Conservation (phyloP, 2,797 vertebrate species). For the Oophaga sylvatica region DNA sequence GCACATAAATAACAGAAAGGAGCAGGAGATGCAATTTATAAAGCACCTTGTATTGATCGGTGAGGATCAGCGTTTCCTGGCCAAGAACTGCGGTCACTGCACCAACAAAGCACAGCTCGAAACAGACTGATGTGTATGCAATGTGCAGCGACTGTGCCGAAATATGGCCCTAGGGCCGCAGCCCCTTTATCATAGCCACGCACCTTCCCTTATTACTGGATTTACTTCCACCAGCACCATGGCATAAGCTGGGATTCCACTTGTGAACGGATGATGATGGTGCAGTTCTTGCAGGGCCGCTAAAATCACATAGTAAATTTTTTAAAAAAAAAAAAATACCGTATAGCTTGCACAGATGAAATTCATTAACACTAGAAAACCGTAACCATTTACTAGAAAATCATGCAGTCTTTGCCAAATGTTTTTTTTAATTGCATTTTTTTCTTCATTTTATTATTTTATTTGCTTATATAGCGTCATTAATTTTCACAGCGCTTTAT, state of each 20-base stretch:
- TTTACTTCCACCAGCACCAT: background rate
- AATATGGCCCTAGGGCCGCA: background rate
- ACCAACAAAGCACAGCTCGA: background rate
- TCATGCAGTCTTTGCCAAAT: too few species aligned
- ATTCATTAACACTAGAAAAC: too few species aligned
- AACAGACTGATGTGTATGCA: constrained; percentile 9
- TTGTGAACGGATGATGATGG: background rate
- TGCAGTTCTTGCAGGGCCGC: too few species aligned
- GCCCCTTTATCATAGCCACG: background rate
- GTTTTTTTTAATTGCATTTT: too few species aligned
- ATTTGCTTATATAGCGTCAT: too few species aligned
- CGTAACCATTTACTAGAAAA: too few species aligned
- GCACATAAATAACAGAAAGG: constrained; percentile 25
- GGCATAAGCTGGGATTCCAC: background rate
- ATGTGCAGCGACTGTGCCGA: background rate
- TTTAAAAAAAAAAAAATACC: too few species aligned
- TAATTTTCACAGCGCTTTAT: too few species aligned
- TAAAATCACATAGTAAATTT: too few species aligned
- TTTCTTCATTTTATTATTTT: too few species aligned
- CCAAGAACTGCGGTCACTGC: background rate
- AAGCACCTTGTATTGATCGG: constrained; percentile 31
- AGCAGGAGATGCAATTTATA: constrained; percentile 16
- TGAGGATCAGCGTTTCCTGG: background rate
- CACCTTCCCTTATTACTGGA: background rate
- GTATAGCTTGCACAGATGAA: too few species aligned